These are phyloP conservation scores for Oncorhynchus masou DNA, from an alignment of 2,113 vertebrate species.

Conservation along the genomic window DNA sequence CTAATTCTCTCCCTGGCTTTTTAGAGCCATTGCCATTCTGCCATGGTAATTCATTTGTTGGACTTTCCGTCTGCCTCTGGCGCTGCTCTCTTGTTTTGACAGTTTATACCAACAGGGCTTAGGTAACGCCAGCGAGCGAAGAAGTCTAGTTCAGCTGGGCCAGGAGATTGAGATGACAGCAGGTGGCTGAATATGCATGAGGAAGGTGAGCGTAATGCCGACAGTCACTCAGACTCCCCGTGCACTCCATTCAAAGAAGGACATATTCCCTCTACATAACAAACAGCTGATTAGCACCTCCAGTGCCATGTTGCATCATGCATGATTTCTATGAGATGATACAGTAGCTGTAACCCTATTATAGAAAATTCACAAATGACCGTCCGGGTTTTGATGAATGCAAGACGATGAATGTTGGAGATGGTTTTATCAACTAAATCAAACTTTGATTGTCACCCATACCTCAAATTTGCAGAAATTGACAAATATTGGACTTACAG, in stretches of 20 bases:
- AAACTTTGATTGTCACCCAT: background rate
- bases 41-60: background rate
- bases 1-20: background rate
- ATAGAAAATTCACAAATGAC: background rate
- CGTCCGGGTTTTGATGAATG: background rate
- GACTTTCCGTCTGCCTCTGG: background rate
- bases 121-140: background rate
- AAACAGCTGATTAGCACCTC: conserved; percentile 1
- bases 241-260: background rate
- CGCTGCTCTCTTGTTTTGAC: background rate
- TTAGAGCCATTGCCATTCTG: background rate
- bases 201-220: no score
- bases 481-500: no score
- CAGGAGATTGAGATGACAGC: background rate
- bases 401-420: background rate
- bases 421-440: background rate
- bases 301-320: background rate
- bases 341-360: background rate
- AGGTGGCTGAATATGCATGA: no score
- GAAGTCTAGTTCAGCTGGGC: background rate
- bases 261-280: background rate
- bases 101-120: background rate
- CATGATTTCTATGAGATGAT: background rate
- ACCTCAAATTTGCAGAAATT: background rate
- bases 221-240: no score